These are phyloP conservation scores for Pteropus alecto DNA, from an alignment of 2,113 vertebrate species.

Conservation along the genomic window DNA sequence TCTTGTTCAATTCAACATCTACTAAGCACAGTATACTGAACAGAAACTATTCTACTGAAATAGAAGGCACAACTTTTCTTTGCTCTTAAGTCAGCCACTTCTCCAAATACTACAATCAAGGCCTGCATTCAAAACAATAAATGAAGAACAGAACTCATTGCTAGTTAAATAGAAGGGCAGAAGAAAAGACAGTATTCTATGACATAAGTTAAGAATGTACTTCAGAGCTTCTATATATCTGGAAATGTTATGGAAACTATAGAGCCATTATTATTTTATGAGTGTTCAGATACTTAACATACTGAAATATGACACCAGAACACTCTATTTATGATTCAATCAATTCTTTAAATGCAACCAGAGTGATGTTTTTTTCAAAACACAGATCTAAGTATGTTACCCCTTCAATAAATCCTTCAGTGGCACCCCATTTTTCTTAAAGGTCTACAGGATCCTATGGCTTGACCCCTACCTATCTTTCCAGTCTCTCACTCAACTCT, in stretches of 20 bases:
- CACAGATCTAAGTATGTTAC: background rate
- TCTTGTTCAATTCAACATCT: background rate
- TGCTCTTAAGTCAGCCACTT: background rate
- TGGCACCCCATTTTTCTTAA: constrained; percentile 9
- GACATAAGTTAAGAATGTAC: background rate
- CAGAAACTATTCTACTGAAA: constrained; percentile 9
- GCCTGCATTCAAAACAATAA: background rate
- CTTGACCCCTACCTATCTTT: background rate
- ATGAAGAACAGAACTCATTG: background rate
- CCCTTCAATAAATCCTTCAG: background rate
- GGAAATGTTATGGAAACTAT: background rate
- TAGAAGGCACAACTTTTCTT: constrained; percentile 20
- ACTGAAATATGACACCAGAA: constrained; percentile 13
- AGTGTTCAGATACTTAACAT: background rate
- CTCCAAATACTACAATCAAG: background rate
- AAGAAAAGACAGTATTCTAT: background rate
- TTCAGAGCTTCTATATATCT: background rate
- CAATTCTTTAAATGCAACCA: background rate
- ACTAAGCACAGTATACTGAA: background rate
- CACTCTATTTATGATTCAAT: background rate
- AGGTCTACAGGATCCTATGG: background rate
- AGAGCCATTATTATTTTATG: background rate
- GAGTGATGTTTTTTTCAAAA: constrained; percentile 18
- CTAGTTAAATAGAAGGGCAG: background rate
- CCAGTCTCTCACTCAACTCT: background rate